Evolutionary conservation across 1,140 invertebrate genomes (phyloP).

Genomic region (Cydia strobilella): DNA sequence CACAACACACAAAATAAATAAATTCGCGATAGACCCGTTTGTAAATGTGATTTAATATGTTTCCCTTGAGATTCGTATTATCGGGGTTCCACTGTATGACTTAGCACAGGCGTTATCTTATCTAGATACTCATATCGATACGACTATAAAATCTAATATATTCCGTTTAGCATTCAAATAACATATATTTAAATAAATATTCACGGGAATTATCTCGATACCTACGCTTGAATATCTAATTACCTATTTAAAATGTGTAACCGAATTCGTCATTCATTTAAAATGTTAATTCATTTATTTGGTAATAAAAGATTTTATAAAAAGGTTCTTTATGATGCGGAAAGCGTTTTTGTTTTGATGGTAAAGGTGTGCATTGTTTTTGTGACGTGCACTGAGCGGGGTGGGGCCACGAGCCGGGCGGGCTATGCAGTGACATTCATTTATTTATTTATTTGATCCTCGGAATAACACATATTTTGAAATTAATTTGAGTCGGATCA

Average conservation of each 20-base stretch:
- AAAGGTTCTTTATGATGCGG: slow-evolving; percentile 26
- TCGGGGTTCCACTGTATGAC: background rate
- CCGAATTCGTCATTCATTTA: slow-evolving; percentile 19
- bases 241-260: slow-evolving; percentile 16
- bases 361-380: slow-evolving; percentile 38
- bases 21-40: too few species aligned
- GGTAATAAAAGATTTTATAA: slow-evolving; percentile 20
- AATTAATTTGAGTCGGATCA: too few species aligned
- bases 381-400: slow-evolving; percentile 23
- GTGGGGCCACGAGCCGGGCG: slow-evolving; percentile 27
- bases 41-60: too few species aligned
- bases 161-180: slow-evolving; percentile 1
- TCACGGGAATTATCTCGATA: slow-evolving; percentile 3
- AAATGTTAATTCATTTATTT: slow-evolving; percentile 25
- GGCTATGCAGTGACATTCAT: background rate
- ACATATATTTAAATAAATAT: slow-evolving; percentile 23
- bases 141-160: background rate
- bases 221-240: slow-evolving; percentile 26
- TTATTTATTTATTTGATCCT: background rate
- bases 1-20: too few species aligned
- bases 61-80: background rate
- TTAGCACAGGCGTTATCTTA: background rate
- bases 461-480: too few species aligned
- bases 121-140: background rate
- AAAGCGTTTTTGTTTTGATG: slow-evolving; percentile 29